Conservation (phyloP, 2,113 vertebrate genomes). For the Pampusana beccarii region DNA sequence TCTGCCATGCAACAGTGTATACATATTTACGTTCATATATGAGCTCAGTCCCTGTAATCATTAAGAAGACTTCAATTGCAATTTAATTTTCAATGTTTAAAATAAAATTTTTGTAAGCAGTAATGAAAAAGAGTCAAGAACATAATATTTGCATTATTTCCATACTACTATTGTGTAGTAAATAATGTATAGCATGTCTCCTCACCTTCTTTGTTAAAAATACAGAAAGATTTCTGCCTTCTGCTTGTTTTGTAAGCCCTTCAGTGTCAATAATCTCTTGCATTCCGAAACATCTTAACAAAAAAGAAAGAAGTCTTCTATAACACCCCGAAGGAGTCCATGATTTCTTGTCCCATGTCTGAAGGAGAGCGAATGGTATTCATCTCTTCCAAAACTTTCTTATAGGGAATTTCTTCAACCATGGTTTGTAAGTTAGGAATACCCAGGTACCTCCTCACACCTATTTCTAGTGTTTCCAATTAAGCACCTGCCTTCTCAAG, state of each 20-base stretch:
- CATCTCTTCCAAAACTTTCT: not conserved
- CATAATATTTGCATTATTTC: not conserved
- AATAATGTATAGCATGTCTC: not conserved
- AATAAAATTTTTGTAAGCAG: not conserved
- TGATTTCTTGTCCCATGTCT: not conserved
- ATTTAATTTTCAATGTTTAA: not conserved
- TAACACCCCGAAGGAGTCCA: fast-evolving
- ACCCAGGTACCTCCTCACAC: not conserved
- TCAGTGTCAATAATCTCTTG: not conserved
- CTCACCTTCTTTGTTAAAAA: not conserved
- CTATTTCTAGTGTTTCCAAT: not conserved
- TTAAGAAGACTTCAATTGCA: not conserved
- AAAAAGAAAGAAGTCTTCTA: not conserved
- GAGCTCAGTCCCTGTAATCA: not conserved
- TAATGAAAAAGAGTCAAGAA: not conserved
- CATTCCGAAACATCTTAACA: not conserved
- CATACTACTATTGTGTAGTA: not conserved
- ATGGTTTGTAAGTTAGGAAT: not conserved
- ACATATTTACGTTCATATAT: not conserved
- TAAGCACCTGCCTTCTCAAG: not conserved
- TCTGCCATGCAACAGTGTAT: not conserved
- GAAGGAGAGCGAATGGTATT: not conserved
- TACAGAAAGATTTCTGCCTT: not conserved
- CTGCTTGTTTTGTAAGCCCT: not conserved
- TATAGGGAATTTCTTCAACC: not conserved